Evolutionary conservation across 2,888 invertebrate genomes (phyloP).

Genomic region (Hemaris fuciformis): DNA sequence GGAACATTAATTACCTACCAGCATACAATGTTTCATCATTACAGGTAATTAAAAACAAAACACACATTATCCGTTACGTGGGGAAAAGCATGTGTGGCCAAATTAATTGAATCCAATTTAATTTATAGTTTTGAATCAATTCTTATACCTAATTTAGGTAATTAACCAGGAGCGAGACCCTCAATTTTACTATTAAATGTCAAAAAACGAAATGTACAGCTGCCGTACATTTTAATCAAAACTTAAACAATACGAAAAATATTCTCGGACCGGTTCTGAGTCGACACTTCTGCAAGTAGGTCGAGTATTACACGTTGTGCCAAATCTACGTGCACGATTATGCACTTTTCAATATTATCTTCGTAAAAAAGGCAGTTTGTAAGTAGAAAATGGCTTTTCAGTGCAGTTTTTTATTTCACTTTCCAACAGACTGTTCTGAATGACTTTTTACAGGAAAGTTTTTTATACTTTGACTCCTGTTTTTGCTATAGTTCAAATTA

Average conservation of each 20-base stretch:
- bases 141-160: neutral
- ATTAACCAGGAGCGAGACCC: neutral
- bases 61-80: neutral
- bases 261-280: conserved; percentile 29
- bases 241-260: conserved; percentile 43
- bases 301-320: conserved; percentile 21
- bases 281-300: conserved; percentile 44
- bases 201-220: neutral
- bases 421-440: neutral
- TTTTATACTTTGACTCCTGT: no score
- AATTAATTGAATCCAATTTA: conserved; percentile 14
- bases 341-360: conserved; percentile 11
- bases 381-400: neutral
- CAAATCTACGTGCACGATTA: neutral
- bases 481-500: no score
- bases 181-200: neutral
- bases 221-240: conserved; percentile 43
- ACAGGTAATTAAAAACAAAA: conserved; percentile 2
- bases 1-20: neutral
- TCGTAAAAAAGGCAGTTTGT: conserved; percentile 12
- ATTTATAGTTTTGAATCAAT: conserved; percentile 17
- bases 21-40: neutral
- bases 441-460: no score
- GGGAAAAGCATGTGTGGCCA: neutral
- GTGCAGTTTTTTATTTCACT: neutral